These are phyloP conservation scores for Coelogynopora nodosa DNA, from an alignment of 2,888 invertebrate genomes.

Conservation along the genomic window DNA sequence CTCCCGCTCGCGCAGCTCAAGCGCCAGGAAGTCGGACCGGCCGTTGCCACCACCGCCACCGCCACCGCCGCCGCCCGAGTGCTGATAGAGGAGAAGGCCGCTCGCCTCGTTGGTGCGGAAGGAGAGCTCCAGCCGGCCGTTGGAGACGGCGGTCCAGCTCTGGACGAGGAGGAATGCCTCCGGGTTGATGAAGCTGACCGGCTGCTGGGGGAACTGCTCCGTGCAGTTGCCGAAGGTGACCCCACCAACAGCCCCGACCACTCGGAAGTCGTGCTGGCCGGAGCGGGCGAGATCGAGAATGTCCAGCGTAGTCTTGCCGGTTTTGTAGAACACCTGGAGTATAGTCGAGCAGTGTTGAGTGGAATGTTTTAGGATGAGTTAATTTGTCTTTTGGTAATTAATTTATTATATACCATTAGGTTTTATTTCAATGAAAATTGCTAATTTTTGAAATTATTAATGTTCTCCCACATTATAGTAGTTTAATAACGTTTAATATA, in stretches of 20 bases:
- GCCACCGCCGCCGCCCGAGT: constrained; percentile 63
- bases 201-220: constrained; percentile 35
- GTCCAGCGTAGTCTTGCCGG: background rate
- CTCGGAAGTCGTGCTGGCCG: constrained; percentile 57
- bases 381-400: too few species aligned
- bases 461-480: too few species aligned
- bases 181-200: constrained; percentile 38
- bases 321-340: constrained; percentile 4
- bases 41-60: constrained; percentile 47
- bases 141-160: constrained; percentile 68
- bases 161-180: constrained; percentile 32
- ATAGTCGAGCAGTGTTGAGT: too few species aligned
- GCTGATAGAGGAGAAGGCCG: constrained; percentile 76
- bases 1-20: constrained; percentile 87
- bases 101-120: constrained; percentile 91
- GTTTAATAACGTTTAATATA: too few species aligned
- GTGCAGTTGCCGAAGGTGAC: constrained; percentile 65
- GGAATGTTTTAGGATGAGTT: too few species aligned
- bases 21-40: constrained; percentile 76
- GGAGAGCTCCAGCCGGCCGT: constrained; percentile 82
- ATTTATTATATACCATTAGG: too few species aligned
- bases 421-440: too few species aligned
- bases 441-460: too few species aligned
- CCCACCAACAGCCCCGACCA: constrained; percentile 77
- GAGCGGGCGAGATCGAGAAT: background rate